phyloP scores from a whole-genome alignment of 2,113 vertebrate species.

The Dolichotis patagonum region DNA sequence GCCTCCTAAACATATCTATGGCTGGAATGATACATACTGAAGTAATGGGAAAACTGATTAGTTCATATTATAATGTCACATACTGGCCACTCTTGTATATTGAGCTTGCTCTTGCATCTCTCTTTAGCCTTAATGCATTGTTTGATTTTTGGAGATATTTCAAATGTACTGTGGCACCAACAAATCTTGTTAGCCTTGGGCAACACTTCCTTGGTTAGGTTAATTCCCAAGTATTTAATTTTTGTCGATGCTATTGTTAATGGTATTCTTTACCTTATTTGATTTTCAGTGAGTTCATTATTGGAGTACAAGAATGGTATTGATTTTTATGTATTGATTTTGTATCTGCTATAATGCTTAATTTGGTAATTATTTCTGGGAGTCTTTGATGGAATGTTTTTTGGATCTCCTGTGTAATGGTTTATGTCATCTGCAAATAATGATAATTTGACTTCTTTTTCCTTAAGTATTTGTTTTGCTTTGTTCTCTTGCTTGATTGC shows the following conservation, averaged over 20 bases:
- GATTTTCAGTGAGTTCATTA: neutral
- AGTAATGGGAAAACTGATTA: slow-evolving; percentile 95
- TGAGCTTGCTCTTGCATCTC: slow-evolving; percentile 91
- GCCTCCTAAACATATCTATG: slow-evolving; percentile 93
- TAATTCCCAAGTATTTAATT: neutral
- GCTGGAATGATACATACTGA: slow-evolving; percentile 98
- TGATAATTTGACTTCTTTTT: neutral
- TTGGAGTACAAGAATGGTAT: neutral
- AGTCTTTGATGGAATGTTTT: neutral
- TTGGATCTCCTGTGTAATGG: neutral
- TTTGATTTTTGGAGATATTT: slow-evolving; percentile 99
- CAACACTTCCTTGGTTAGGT: slow-evolving; percentile 82
- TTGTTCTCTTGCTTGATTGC: neutral
- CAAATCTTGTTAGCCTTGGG: slow-evolving; percentile 89
- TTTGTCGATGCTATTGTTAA: neutral
- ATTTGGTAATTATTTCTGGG: neutral
- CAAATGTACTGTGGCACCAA: slow-evolving; percentile 94
- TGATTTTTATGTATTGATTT: neutral
- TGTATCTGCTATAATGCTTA: neutral
- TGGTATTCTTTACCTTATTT: neutral
- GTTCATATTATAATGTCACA: slow-evolving; percentile 93
- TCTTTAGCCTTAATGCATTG: slow-evolving; percentile 96
- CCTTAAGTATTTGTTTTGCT: neutral
- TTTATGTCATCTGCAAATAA: neutral
- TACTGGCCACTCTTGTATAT: slow-evolving; percentile 98